Base-by-base conservation (phyloP, 2,113 vertebrate genomes). In the Zosterops pallidus region DNA sequence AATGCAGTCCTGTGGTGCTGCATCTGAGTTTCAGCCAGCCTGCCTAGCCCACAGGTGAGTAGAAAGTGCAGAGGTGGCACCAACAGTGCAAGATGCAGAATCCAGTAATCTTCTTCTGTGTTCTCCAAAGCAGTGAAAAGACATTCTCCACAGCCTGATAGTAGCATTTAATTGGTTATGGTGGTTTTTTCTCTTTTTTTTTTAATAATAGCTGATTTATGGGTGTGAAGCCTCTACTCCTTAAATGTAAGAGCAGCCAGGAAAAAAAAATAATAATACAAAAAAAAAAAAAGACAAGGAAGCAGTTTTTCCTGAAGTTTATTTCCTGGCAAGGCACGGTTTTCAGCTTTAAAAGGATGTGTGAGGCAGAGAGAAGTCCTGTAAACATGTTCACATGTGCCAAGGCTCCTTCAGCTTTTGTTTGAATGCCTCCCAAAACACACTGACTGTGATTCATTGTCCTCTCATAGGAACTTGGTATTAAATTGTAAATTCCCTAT, bases 321-420 rank as follows among this genome's bases (percentile, higher is more conserved):
- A 55, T 83, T 90, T 90, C 76, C 72, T 90, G 71, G 39, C 63
- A 69, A 59, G 59, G 55, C 68, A 72, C 0, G 0, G 6, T 86
- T 95, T 94, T 84, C 78, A 79, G 28, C 57, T 92, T 85, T 69
- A 35, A 62, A 78, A 95, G 81, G 63, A 57, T 57, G 33, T 57
- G 17, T 50, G 64, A 67, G 50, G 59, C 80, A 89, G 56, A 46
- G 47, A 83, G 47, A 71, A 96, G 68, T 63, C 42, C 71, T 75
- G 68, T 70, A 50, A 79, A 86, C 42, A 22, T 9, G 46, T 50
- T 81, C 19, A 13, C 7, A 9, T 78, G 86, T 89, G 39, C 80
- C 84, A 93, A 33, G 80, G 24, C 31, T 93, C 42, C 78, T 83
- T 83, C 49, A 83, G 63, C 55, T 88, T 85, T 90, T 84, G 50